phyloP scores from a whole-genome alignment of 2,113 vertebrate species.

The Thryonomys swinderianus region DNA sequence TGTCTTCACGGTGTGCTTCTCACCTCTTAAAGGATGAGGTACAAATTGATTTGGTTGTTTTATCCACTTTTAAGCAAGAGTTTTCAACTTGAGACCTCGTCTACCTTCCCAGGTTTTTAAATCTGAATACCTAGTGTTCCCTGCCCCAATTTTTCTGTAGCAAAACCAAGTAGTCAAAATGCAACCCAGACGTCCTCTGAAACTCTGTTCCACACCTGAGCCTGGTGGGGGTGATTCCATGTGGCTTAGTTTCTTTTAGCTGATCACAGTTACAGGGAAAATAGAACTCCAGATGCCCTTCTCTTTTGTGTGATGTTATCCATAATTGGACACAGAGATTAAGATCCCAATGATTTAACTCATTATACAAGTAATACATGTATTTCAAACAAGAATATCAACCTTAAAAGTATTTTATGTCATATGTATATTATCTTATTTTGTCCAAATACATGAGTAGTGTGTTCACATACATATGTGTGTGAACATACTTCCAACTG shows the following conservation, averaged over 20 bases:
- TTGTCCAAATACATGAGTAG: background rate
- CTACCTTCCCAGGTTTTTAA: background rate
- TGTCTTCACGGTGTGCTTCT: background rate
- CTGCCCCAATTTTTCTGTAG: accelerated
- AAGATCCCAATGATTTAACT: background rate
- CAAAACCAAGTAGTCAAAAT: background rate
- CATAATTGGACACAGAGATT: background rate
- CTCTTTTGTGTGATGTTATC: background rate
- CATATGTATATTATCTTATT: background rate
- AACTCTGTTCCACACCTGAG: accelerated
- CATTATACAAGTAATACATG: background rate
- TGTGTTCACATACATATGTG: background rate
- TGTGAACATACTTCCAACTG: background rate
- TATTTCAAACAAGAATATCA: background rate
- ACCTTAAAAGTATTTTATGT: background rate
- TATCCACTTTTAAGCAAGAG: background rate
- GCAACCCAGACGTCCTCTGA: accelerated
- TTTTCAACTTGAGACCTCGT: background rate
- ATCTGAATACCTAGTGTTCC: background rate
- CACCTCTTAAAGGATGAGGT: accelerated
- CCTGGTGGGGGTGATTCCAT: background rate
- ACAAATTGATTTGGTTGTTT: background rate
- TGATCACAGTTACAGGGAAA: background rate
- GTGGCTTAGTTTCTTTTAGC: background rate
- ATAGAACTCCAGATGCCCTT: background rate